phyloP scores from a whole-genome alignment of 2,797 vertebrate genomes.

The Poeciliopsis infans region DNA sequence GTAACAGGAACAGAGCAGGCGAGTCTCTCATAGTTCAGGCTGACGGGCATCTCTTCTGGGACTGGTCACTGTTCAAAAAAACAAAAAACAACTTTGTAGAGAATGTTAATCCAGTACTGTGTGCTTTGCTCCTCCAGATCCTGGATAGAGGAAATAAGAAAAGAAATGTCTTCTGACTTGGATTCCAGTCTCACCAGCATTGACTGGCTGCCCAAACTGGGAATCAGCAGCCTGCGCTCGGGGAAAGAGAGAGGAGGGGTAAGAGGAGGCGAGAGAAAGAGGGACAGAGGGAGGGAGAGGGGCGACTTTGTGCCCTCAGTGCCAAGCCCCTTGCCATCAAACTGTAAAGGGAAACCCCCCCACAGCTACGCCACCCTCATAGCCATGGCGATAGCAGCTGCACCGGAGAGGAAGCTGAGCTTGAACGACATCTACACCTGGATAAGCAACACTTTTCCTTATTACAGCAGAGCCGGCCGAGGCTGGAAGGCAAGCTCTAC shows the following conservation, averaged over 20 bases:
- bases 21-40: conserved; percentile 45
- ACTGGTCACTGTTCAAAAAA: not conserved
- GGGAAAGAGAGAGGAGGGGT: conserved; percentile 81
- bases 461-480: conserved; percentile 93
- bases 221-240: conserved; percentile 89
- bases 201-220: conserved; percentile 97
- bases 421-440: conserved; percentile 98
- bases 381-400: conserved; percentile 93
- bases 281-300: conserved; percentile 85
- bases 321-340: conserved; percentile 63
- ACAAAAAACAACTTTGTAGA: conserved; percentile 10
- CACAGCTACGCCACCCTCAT: conserved; percentile 98
- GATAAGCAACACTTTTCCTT: conserved; percentile 97
- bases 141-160: conserved; percentile 48
- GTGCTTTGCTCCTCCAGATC: conserved; percentile 33
- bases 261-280: conserved; percentile 72
- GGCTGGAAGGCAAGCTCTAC: conserved; percentile 91
- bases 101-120: conserved; percentile 17
- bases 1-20: conserved; percentile 46
- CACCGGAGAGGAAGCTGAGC: conserved; percentile 92
- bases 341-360: conserved; percentile 88
- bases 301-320: conserved; percentile 73
- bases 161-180: conserved; percentile 90
- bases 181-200: conserved; percentile 97
- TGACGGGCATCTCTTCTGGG: conserved; percentile 14